phyloP scores from a whole-genome alignment of 2,888 invertebrate genomes.

The Podotricha telesiphe region DNA sequence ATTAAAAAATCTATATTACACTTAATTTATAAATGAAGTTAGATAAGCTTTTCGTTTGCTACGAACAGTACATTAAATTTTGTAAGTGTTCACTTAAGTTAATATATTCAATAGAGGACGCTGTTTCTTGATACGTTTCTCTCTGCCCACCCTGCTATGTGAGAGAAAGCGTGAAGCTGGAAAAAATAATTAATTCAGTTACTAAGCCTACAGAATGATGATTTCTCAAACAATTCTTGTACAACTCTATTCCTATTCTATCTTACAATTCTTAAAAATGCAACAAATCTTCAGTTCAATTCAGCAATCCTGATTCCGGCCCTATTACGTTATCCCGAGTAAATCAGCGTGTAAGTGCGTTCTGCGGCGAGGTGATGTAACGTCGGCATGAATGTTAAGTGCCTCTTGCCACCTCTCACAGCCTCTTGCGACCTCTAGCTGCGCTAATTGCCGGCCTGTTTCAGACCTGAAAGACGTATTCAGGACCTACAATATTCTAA shows the following conservation, averaged over 20 bases:
- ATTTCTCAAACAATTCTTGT: too few species aligned
- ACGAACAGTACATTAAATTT: too few species aligned
- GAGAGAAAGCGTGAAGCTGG: too few species aligned
- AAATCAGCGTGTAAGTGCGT: constrained; percentile 45
- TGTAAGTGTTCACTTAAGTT: too few species aligned
- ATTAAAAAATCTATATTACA: too few species aligned
- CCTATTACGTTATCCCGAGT: constrained; percentile 47
- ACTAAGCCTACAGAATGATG: too few species aligned
- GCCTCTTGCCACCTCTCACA: constrained; percentile 65
- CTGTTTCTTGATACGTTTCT: too few species aligned
- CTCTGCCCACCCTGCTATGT: too few species aligned
- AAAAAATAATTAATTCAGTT: too few species aligned
- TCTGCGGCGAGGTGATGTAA: constrained; percentile 46
- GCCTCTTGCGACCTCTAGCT: constrained; percentile 65
- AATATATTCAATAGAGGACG: too few species aligned
- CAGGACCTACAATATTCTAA: constrained; percentile 33
- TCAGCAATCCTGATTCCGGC: constrained; percentile 40
- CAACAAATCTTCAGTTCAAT: constrained; percentile 34
- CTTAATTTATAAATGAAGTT: too few species aligned
- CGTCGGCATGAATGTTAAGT: constrained; percentile 59
- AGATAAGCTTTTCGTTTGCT: too few species aligned
- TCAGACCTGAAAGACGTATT: constrained; percentile 43
- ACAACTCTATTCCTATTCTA: background rate
- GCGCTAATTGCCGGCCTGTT: constrained; percentile 61
- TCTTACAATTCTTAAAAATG: constrained; percentile 5